Evolutionary conservation across 1,140 invertebrate species (phyloP), one percentile per base, ranked within the genome.

Genomic region (Ostrea denselamellosa): DNA sequence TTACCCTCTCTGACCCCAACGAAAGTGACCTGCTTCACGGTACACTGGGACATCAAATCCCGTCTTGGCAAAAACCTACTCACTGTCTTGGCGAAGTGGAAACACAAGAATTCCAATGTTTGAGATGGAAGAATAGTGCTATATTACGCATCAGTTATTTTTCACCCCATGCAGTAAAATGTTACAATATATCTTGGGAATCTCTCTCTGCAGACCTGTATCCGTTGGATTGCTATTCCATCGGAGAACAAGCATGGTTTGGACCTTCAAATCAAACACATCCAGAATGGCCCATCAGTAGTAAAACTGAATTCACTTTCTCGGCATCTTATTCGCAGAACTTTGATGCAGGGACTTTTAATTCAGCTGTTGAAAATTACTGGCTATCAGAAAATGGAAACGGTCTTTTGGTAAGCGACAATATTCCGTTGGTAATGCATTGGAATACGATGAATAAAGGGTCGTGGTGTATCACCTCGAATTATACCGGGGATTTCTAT

Each of bases 301-400:
- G 89, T 81, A 34, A 77, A 7, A 85, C 77, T 8, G 85, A 88
- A 0, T 92, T 93, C 83, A 85, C 65, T 2, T 93, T 90, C 85
- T 84, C 86, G 25, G 89, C 91, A 19, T 83, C 87, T 5, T 87
- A 88, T n/a, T 89, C 90, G 22, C 87, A 90, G 8, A 62, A 91
- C 25, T 85, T 89, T 58, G 89, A 90, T 25, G 89, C 90, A 52
- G 92, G 92, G 2, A 88, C 91, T 1, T 93, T 93, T 83, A 89
- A 90, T 56, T 89, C 88, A 1, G 92, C 91, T 5, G 85, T 92
- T 9, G 92, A 94, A 85, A 92, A 92, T 51, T 95, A 94, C 85
- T 95, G 94, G 94, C 77, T 95, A 44, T 93, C 94, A 4, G 93
- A 94, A 10, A 85, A 83, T 12, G 93, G 93, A 25, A 89, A 92